Base-by-base conservation (phyloP, 2,797 vertebrate species). In the Hypotaenidia okinawae region DNA sequence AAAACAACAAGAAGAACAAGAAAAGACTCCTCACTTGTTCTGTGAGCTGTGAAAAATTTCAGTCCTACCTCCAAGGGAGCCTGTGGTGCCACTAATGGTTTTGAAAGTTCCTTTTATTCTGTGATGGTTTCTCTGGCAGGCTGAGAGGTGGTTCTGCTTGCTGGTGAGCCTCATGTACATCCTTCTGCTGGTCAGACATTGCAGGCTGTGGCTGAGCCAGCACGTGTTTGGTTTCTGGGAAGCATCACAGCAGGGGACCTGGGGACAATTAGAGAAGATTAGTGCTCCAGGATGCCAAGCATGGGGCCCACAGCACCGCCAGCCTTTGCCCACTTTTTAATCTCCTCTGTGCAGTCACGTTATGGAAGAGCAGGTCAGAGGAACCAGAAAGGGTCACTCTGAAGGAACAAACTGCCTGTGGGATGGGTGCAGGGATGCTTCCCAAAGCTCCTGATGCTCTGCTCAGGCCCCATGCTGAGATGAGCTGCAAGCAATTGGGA, bases 21-120 rank as follows among this genome's bases (percentile, higher is more conserved):
- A 52, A 28, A 47, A 69, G 59, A 63, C 68, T 54, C 68, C 32
- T 64, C 7, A 0, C 25, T 75, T 75, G 35, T 73, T 86, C 87
- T 67, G 41, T 7, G 24, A 49, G 39, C n/a, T 35, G 3, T 18
- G 16, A 81, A 83, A 41, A 45, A 49, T 10, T 63, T 32, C 64
- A 75, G 22, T 72, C 73, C 87, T 96, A 90, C 91, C 95, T 96
- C 85, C 24, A 55, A 43, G 35, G 66, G 14, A 90, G 47, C 23
- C 72, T 11, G 5, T 7, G 4, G 68, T 25, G n/a, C 84, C 41
- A 22, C 28, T 39, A 64, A 59, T 0, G 1, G 58, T 69, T 91
- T 85, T 73, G 39, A 73, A 72, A 78, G 81, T 59, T 43, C 33
- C 24, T 93, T 87, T 90, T 83, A 52, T 63, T 87, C 61, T 14